A percentile compares a stretch with the other conserved stretches of the same genome.
phyloP scores from a whole-genome alignment of 2,888 invertebrate species.

The Holacanthella duospinosa region DNA sequence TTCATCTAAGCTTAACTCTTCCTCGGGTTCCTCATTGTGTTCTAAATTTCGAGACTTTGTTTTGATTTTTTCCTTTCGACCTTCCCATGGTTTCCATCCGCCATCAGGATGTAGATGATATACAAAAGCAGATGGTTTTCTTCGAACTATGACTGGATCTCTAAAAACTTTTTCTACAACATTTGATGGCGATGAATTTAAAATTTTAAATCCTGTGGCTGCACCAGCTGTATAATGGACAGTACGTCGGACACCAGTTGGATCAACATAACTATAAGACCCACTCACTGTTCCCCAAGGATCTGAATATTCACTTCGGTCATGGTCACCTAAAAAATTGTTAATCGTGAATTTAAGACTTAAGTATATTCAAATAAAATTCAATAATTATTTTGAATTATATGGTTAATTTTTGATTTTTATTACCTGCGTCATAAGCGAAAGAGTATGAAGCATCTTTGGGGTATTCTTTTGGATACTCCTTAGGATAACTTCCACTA shows the following conservation, averaged over 20 bases:
- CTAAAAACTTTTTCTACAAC: slow-evolving; percentile 9
- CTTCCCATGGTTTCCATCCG: slow-evolving; percentile 34
- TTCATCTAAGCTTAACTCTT: not conserved
- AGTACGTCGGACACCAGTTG: slow-evolving; percentile 23
- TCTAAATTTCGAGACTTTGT: not conserved
- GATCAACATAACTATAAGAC: slow-evolving; percentile 25
- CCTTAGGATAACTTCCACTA: too few species aligned
- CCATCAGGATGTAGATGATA: slow-evolving; percentile 34
- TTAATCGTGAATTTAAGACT: too few species aligned
- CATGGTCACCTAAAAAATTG: not conserved
- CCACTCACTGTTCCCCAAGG: slow-evolving; percentile 27
- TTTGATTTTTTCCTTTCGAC: not conserved
- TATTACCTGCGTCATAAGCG: slow-evolving; percentile 22
- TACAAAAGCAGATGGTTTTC: slow-evolving; percentile 28
- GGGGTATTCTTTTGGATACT: slow-evolving; percentile 11
- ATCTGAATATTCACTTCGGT: slow-evolving; percentile 22
- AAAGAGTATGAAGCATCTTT: slow-evolving; percentile 32
- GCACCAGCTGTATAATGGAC: slow-evolving; percentile 33
- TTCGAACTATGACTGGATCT: slow-evolving; percentile 18
- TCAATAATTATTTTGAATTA: too few species aligned
- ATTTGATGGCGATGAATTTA: not conserved
- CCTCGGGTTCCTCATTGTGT: not conserved
- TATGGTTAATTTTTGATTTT: too few species aligned
- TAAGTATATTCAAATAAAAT: too few species aligned
- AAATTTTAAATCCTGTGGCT: slow-evolving; percentile 30